phyloP scores from a whole-genome alignment of 2,797 vertebrate species.

The Poecilia picta region DNA sequence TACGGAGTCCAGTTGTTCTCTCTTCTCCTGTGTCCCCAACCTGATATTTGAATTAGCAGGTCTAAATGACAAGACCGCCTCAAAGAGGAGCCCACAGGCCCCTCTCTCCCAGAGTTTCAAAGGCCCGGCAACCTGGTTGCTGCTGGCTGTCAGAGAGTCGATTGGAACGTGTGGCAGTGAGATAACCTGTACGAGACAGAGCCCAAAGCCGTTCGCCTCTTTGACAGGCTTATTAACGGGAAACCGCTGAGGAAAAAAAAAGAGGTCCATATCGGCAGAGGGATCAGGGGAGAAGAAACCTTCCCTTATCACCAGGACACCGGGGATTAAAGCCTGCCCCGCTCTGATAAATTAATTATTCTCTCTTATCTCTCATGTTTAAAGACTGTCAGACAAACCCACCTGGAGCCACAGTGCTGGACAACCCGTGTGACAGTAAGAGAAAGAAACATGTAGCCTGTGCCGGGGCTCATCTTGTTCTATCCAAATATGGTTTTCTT shows the following conservation, averaged over 20 bases:
- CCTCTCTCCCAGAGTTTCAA: constrained; percentile 73
- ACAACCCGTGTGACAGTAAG: constrained; percentile 34
- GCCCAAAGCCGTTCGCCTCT: constrained; percentile 70
- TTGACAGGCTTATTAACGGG: constrained; percentile 85
- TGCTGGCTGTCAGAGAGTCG: constrained; percentile 69
- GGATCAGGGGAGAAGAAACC: constrained; percentile 81
- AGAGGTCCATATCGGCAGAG: constrained; percentile 71
- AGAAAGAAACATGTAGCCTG: constrained; percentile 30
- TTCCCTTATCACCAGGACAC: constrained; percentile 82
- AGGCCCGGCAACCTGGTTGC: constrained; percentile 61
- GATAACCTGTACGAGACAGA: constrained; percentile 80
- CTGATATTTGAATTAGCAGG: constrained; percentile 76
- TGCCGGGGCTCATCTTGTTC: constrained; percentile 12
- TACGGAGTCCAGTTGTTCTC: constrained; percentile 23
- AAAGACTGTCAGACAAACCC: constrained; percentile 74
- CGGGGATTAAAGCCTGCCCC: constrained; percentile 83
- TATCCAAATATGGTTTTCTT: constrained; percentile 9
- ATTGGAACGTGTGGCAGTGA: constrained; percentile 77
- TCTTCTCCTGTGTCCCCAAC: constrained; percentile 43
- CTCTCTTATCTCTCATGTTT: constrained; percentile 81
- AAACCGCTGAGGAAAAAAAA: constrained; percentile 63
- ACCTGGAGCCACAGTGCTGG: constrained; percentile 60
- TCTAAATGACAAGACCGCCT: constrained; percentile 79
- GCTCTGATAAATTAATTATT: constrained; percentile 86
- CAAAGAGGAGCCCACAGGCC: constrained; percentile 60